A percentile compares a stretch with the other conserved stretches of the same genome.
Conservation (phyloP, 2,113 vertebrate genomes). For the Sorex fumeus region DNA sequence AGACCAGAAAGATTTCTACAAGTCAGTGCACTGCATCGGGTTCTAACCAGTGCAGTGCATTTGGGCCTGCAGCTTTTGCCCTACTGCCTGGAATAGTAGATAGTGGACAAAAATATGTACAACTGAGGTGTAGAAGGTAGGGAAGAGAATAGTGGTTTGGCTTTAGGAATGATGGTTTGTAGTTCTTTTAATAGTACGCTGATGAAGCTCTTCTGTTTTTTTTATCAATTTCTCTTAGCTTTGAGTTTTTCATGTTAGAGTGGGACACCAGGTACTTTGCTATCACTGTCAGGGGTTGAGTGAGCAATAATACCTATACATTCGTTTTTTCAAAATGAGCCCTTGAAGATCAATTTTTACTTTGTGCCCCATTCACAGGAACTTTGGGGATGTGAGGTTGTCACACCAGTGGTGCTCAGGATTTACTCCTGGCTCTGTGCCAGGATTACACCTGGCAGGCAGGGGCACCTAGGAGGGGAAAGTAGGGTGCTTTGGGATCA, state of each 20-base stretch:
- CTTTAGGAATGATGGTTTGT: neutral
- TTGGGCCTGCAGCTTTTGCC: conserved; percentile 31
- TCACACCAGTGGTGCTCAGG: neutral
- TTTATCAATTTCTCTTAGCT: conserved; percentile 46
- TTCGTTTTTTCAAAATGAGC: conserved; percentile 7
- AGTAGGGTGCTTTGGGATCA: neutral
- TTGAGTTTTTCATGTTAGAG: conserved; percentile 41
- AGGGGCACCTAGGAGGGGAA: no score
- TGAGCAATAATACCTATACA: neutral
- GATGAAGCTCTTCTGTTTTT: conserved; percentile 49
- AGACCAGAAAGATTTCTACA: conserved; percentile 40
- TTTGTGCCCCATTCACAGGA: conserved; percentile 6
- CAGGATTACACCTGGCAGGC: no score
- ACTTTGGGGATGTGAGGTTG: neutral
- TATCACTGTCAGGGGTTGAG: neutral
- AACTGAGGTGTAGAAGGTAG: conserved; percentile 9
- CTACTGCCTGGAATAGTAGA: neutral
- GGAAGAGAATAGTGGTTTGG: conserved; percentile 28
- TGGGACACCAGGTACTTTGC: neutral
- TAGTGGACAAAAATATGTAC: neutral
- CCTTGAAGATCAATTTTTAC: conserved; percentile 20
- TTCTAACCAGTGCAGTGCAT: conserved; percentile 2
- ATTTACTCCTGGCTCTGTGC: no score
- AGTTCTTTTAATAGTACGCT: conserved; percentile 42
- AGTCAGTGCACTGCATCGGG: neutral